Conservation (phyloP, 2,797 vertebrate species). For the Diglossa cyanea region DNA sequence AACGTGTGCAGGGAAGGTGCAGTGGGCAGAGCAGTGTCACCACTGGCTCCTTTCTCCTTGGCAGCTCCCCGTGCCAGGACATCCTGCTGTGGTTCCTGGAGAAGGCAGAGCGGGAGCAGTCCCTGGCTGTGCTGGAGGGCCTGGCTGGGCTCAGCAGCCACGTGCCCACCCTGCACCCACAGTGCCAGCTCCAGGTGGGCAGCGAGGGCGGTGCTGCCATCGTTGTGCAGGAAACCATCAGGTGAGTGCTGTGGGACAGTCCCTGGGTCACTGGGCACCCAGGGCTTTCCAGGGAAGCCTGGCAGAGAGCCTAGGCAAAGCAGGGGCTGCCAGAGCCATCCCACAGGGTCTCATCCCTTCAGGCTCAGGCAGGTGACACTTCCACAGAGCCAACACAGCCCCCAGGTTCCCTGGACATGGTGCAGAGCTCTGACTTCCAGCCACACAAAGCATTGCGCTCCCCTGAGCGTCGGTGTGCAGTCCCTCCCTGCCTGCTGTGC, state of each 20-base stretch:
- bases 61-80: conserved; percentile 87
- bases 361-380: fast-evolving
- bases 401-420: fast-evolving
- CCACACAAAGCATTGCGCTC: fast-evolving
- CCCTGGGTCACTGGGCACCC: background rate
- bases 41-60: background rate
- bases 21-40: background rate
- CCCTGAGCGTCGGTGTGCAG: fast-evolving
- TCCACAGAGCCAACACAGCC: background rate
- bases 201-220: conserved; percentile 81
- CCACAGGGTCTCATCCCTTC: fast-evolving
- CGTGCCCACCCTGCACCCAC: conserved; percentile 51
- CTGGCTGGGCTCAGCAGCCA: conserved; percentile 75
- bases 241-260: conserved; percentile 72
- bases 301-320: background rate
- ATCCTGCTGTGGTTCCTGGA: conserved; percentile 89
- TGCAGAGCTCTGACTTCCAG: background rate
- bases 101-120: conserved; percentile 68
- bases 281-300: background rate
- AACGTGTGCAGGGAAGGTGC: background rate
- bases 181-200: conserved; percentile 78
- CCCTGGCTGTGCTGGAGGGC: conserved; percentile 73
- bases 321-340: background rate
- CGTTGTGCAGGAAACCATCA: conserved; percentile 60
- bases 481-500: background rate